A percentile compares a stretch with the other conserved stretches of the same genome.
Evolutionary conservation across 2,888 invertebrate species (phyloP).

Genomic region (Lymantria monacha): DNA sequence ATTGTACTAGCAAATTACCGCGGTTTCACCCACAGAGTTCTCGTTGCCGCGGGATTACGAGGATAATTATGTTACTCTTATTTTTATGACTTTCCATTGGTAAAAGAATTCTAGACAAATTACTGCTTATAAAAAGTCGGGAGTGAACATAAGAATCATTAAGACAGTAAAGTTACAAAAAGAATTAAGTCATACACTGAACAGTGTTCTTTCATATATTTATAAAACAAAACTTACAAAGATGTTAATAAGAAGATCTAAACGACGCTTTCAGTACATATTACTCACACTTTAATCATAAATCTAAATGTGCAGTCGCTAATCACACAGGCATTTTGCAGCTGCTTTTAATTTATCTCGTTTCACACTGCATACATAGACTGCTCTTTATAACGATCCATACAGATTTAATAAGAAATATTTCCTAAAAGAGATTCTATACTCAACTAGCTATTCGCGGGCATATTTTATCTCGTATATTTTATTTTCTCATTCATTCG

Average conservation of each 20-base stretch:
- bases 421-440: constrained; percentile 1
- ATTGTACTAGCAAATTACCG: too few species aligned
- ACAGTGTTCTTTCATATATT: neutral
- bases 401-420: constrained; percentile 35
- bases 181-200: neutral
- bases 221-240: constrained; percentile 6
- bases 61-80: too few species aligned
- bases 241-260: constrained; percentile 27
- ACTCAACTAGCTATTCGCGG: too few species aligned
- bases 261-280: constrained; percentile 21
- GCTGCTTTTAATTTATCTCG: constrained; percentile 73
- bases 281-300: constrained; percentile 50
- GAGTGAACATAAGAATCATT: too few species aligned
- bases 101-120: too few species aligned
- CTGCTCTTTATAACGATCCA: constrained; percentile 35
- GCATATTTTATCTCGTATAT: too few species aligned
- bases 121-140: too few species aligned
- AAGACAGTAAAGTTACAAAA: too few species aligned
- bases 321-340: constrained; percentile 61
- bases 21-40: too few species aligned
- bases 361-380: constrained; percentile 51
- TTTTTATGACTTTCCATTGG: too few species aligned
- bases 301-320: constrained; percentile 67
- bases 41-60: too few species aligned
- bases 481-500: too few species aligned